These are phyloP conservation scores for Pogonomyrmex barbatus DNA, from an alignment of 1,140 invertebrate species.

Conservation along the genomic window DNA sequence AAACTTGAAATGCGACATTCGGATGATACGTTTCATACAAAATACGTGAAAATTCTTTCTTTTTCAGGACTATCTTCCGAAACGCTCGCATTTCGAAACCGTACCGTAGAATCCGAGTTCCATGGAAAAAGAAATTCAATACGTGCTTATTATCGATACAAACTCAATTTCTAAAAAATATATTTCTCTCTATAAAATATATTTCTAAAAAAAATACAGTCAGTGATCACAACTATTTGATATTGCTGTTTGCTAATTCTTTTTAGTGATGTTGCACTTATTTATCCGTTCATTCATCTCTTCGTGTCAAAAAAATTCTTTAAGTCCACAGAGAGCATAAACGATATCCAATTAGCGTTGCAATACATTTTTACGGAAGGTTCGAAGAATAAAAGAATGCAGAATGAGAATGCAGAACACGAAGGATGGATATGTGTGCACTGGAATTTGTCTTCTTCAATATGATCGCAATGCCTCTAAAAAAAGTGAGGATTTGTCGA, in stretches of 20 bases:
- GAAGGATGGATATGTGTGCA: background rate
- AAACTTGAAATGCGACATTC: conserved; percentile 41
- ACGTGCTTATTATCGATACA: background rate
- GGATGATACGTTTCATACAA: conserved; percentile 48
- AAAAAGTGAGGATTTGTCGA: conserved; percentile 34
- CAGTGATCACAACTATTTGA: background rate
- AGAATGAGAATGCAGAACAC: background rate
- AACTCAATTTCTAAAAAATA: background rate
- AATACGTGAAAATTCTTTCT: conserved; percentile 22
- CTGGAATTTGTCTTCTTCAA: conserved; percentile 4
- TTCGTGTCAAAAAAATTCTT: conserved; percentile 43
- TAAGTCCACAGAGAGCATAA: conserved; percentile 71
- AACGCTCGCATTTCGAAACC: background rate
- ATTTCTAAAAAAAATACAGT: background rate
- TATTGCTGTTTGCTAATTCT: background rate
- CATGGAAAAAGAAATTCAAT: background rate
- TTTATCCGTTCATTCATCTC: conserved; percentile 9
- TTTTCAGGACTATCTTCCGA: background rate
- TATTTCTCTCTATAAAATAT: background rate
- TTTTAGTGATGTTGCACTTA: background rate
- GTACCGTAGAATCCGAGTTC: background rate
- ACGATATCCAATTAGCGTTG: conserved; percentile 78
- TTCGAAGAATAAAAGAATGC: conserved; percentile 30
- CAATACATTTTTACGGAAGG: conserved; percentile 70
- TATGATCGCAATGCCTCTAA: background rate